phyloP scores from a whole-genome alignment of 2,888 invertebrate genomes.

The Trypoxylon attenuatum region DNA sequence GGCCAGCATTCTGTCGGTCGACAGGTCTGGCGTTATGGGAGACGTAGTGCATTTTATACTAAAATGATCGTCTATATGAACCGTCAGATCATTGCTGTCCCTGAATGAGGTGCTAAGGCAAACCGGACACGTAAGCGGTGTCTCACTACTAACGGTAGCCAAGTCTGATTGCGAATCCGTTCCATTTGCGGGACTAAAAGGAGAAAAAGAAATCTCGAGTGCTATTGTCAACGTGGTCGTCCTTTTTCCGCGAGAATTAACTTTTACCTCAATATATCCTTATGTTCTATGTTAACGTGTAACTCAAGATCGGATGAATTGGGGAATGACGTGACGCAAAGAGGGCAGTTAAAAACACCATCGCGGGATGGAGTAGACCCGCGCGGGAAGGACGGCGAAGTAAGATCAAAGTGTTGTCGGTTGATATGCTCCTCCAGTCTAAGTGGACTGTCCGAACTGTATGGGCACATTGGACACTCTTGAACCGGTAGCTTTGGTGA shows the following conservation, averaged over 20 bases:
- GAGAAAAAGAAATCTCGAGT: neutral
- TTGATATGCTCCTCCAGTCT: constrained; percentile 90
- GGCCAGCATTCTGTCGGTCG: constrained; percentile 76
- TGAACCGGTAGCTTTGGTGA: constrained; percentile 70
- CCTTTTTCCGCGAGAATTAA: neutral
- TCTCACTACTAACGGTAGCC: constrained; percentile 68
- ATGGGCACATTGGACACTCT: constrained; percentile 87
- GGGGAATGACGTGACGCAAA: constrained; percentile 84
- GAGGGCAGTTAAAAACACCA: constrained; percentile 82
- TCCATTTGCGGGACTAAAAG: constrained; percentile 68
- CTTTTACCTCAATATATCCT: constrained; percentile 85
- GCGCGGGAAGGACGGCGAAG: constrained; percentile 81
- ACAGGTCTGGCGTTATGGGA: constrained; percentile 73
- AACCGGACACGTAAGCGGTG: constrained; percentile 72
- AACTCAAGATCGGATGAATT: constrained; percentile 87
- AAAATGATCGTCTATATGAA: constrained; percentile 90
- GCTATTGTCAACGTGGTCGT: no score
- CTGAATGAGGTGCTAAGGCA: constrained; percentile 74
- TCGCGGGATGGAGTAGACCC: constrained; percentile 68
- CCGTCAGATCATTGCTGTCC: constrained; percentile 77
- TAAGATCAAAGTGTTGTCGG: constrained; percentile 87
- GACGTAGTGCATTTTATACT: constrained; percentile 73
- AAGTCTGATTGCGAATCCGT: constrained; percentile 64
- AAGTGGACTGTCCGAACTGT: constrained; percentile 83
- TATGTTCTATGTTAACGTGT: constrained; percentile 90